Conservation (phyloP, 2,888 invertebrate species). For the Taphrorychus bicolor region DNA sequence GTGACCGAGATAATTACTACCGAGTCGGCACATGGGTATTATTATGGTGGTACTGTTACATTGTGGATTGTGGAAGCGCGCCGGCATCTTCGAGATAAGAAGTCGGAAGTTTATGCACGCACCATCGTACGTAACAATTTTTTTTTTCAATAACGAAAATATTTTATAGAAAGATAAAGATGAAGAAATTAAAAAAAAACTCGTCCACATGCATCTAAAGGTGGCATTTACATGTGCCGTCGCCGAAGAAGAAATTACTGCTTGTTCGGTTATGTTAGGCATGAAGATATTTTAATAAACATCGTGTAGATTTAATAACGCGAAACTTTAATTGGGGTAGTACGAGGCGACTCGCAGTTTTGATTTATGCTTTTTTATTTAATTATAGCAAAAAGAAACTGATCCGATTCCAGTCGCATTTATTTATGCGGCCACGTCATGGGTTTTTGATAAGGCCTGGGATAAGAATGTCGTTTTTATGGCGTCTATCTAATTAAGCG, state of each 20-base stretch:
- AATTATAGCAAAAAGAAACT: constrained; percentile 18
- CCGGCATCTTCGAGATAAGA: constrained; percentile 19
- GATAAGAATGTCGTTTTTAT: background rate
- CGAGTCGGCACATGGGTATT: constrained; percentile 38
- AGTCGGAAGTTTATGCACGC: constrained; percentile 50
- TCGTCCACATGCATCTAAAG: too few relatives aligned
- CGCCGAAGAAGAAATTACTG: constrained; percentile 20
- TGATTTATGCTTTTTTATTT: constrained; percentile 17
- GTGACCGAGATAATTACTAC: constrained; percentile 58
- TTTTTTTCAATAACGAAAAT: too few relatives aligned
- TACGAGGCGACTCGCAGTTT: constrained; percentile 14
- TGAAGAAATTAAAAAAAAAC: too few relatives aligned
- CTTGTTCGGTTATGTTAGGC: constrained; percentile 20
- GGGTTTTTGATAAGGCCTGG: constrained; percentile 2
- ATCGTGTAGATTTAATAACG: constrained; percentile 21
- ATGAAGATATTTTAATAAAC: constrained; percentile 22
- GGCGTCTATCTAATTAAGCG: background rate
- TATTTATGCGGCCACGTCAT: background rate
- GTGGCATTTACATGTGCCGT: constrained; percentile 28
- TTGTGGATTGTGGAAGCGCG: constrained; percentile 53
- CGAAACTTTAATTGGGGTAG: constrained; percentile 25
- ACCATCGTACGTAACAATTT: constrained; percentile 45
- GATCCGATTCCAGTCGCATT: too few relatives aligned
- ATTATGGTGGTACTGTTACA: constrained; percentile 56
- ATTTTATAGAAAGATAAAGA: too few relatives aligned